These are phyloP conservation scores for Heterodera filipjevi DNA, from an alignment of 2,888 invertebrate genomes.

Conservation along the genomic window DNA sequence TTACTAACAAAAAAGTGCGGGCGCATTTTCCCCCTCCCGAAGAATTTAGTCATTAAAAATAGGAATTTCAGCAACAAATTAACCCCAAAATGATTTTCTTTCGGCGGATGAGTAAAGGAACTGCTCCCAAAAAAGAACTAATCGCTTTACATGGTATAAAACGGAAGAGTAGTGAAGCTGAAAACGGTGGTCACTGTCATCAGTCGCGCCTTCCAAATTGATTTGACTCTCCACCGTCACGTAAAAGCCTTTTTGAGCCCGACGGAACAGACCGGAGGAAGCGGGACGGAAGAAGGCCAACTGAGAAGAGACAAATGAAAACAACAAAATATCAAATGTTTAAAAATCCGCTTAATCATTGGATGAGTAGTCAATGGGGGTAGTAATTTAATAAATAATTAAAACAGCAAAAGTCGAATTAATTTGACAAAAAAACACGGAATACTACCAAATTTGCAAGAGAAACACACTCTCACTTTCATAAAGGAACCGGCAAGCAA, in stretches of 20 bases:
- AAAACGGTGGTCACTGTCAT: not conserved
- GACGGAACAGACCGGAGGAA: not conserved
- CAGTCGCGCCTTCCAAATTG: not conserved
- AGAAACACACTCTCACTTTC: conserved; percentile 76
- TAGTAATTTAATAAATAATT: too few species aligned
- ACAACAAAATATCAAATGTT: not conserved
- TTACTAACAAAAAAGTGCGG: too few species aligned
- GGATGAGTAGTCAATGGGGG: too few species aligned
- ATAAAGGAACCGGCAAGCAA: conserved; percentile 98
- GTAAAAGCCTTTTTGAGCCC: not conserved
- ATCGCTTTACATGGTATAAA: too few species aligned
- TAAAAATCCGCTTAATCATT: too few species aligned
- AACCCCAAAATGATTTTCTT: too few species aligned
- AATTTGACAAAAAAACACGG: not conserved
- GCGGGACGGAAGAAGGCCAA: not conserved
- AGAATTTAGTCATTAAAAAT: too few species aligned
- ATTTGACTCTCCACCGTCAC: conserved; percentile 12
- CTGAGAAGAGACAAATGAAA: not conserved
- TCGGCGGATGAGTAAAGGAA: too few species aligned
- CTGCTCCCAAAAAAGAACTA: too few species aligned
- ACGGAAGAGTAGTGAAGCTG: not conserved
- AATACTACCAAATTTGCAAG: not conserved
- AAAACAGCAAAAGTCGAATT: too few species aligned
- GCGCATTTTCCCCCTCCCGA: too few species aligned
- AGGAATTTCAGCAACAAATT: too few species aligned